Base-by-base conservation (phyloP, 2,888 invertebrate genomes). In the Cylloceria caligata region DNA sequence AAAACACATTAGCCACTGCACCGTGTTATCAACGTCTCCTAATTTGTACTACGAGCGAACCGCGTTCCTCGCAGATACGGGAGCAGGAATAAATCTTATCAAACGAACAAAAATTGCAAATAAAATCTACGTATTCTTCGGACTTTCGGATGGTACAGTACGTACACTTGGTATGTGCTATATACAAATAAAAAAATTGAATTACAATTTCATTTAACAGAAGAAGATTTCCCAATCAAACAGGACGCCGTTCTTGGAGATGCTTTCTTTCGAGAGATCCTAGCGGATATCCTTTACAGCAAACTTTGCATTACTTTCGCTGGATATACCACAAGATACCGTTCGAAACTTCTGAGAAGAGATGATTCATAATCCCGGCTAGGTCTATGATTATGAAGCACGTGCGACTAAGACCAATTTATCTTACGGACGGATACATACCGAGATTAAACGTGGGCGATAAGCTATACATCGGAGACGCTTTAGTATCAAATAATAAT, bases 231-330 rank as follows among this genome's bases (percentile, higher is more conserved):
- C 16, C 65, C 78, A 13, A 57, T 57, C 4, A 9, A 11, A 4
- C 72, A 78, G 24, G 78, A 47, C n/a, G 60, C 75, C 9, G 55
- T 68, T 13, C 36, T 76, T 2, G 67, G 68, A 1, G 60, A 60
- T 34, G 36, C 7, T 0, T 76, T 68, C 30, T 71, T 71, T 13
- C 55, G 52, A 24, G 45, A 64, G 2, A 77, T 47, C n/a, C 65
- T 65, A 7, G 65, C 78, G 1, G 71, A 72, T 9, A 65, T 72
- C 0, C 16, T 78, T 0, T 78, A 72, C 5, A 72, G 57, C 3
- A 6, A 57, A 13, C 52, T 52, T 0, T 77, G 77, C 16, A 77
- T 77, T 6, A 21, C 71, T 1, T 71, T 78, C 13, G 42, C 30
- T 3, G 27, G 34, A 5, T 21, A 24, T n/a, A n/a, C n/a, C n/a